A percentile compares a stretch with the other conserved stretches of the same genome.
Evolutionary conservation across 2,888 invertebrate species (phyloP).

Genomic region (Coenonympha arcania): DNA sequence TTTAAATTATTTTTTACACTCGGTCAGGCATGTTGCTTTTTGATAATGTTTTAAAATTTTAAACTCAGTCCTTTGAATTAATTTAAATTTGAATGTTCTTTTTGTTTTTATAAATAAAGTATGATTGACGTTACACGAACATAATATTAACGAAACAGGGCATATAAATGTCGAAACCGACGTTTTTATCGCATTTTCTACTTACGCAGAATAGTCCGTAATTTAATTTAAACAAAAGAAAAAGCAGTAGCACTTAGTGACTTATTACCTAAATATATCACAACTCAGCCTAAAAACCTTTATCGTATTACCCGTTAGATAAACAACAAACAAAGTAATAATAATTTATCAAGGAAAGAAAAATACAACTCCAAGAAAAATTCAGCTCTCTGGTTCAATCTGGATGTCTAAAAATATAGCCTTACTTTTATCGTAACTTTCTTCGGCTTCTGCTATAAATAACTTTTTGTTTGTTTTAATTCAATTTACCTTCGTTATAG

Average conservation of each 20-base stretch:
- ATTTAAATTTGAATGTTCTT: no score
- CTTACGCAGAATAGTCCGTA: no score
- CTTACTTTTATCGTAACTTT: constrained; percentile 11
- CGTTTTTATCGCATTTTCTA: no score
- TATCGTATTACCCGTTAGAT: constrained; percentile 20
- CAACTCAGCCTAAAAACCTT: neutral
- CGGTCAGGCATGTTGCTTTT: no score
- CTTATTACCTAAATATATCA: constrained; percentile 5
- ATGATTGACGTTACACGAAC: no score
- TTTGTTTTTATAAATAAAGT: no score
- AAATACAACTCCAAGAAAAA: constrained; percentile 19
- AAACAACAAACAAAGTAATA: constrained; percentile 25
- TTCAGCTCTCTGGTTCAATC: constrained; percentile 24
- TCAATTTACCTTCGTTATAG: neutral
- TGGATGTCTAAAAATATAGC: constrained; percentile 15
- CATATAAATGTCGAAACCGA: no score
- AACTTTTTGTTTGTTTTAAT: neutral
- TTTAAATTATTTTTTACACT: no score
- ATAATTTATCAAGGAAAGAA: constrained; percentile 23
- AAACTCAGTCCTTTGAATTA: no score
- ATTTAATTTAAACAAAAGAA: neutral
- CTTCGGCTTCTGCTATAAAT: constrained; percentile 7
- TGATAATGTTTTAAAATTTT: no score
- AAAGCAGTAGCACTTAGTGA: neutral
- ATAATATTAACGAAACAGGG: no score